Base-by-base conservation (phyloP, 1,140 invertebrate genomes). In the Nephotettix cincticeps region DNA sequence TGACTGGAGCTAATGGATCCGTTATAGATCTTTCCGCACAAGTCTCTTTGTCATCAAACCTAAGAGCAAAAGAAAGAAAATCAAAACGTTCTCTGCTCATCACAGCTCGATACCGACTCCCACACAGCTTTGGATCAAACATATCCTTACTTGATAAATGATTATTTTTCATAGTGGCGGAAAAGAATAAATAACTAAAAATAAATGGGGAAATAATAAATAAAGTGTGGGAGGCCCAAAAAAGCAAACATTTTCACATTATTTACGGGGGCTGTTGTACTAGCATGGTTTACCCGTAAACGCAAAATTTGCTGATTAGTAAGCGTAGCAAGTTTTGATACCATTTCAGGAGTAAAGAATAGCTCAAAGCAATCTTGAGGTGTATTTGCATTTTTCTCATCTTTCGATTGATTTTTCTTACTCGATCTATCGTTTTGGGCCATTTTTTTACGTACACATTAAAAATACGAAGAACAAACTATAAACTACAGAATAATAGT, bases 21-120 rank as follows among this genome's bases (percentile, higher is more conserved):
- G 43, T 25, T 69, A 61, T 47, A 47, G 66, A 72, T 69, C 76
- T 74, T 63, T 72, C 71, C 2, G 36, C 29, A 54, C 79, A 63
- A 21, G 77, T 77, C 65, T 51, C 32, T 74, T 77, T 77, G 43
- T 79, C 74, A 71, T 81, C 77, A 71, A 81, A 79, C 36, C 79
- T 70, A 2, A 82, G 43, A 72, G 74, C 77, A 32, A 70, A 51
- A 40, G 77, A 27, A 17, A 82, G 45, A 75, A 81, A 81, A 47
- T 72, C 36, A 72, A 81, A 82, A 67, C 81, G 69, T 40, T 75
- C 71, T 45, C 45, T 14, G 32, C 70, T 75, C 78, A 81, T 80
- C 17, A 58, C 71, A 54, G 76, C 71, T 56, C 69, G 19, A 71
- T 76, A 80, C 13, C 70, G 69, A 32, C 69, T 71, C n/a, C 77